phyloP scores from a whole-genome alignment of 1,140 invertebrate genomes.

The Drosophila pruinosa region DNA sequence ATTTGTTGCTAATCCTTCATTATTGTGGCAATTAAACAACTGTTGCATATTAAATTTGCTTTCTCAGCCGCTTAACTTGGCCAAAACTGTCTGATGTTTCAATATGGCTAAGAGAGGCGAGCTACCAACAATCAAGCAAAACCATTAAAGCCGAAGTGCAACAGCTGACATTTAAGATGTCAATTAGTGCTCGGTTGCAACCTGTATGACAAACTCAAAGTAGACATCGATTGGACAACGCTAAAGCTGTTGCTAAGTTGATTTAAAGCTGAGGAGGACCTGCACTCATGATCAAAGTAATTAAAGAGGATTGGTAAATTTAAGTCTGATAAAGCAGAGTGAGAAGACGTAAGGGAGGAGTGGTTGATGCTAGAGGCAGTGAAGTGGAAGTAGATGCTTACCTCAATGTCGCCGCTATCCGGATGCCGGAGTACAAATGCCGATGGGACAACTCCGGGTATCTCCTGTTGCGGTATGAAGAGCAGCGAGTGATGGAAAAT shows the following conservation, averaged over 20 bases:
- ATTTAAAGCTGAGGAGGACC: background rate
- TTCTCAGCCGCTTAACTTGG: conserved; percentile 15
- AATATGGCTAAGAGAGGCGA: background rate
- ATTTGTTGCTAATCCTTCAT: too few species aligned
- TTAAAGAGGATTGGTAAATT: background rate
- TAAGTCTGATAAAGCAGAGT: background rate
- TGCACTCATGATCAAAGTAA: background rate
- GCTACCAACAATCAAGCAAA: background rate
- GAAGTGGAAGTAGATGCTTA: conserved; percentile 63
- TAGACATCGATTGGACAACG: background rate
- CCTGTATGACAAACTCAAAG: background rate
- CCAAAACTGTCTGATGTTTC: conserved; percentile 10
- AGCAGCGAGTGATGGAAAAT: conserved; percentile 89
- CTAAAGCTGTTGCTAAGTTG: background rate
- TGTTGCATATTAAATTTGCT: too few species aligned
- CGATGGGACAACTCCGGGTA: conserved; percentile 87
- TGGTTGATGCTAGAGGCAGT: background rate
- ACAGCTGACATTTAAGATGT: conserved; percentile 39
- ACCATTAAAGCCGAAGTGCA: conserved; percentile 53
- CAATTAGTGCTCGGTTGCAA: background rate
- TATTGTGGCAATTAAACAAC: too few species aligned
- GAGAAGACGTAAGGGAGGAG: background rate
- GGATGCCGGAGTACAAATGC: conserved; percentile 89
- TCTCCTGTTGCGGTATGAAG: conserved; percentile 89
- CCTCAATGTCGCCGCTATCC: conserved; percentile 87